Evolutionary conservation across 2,113 vertebrate genomes (phyloP).

Genomic region (Hypocryptadius cinnamomeus): DNA sequence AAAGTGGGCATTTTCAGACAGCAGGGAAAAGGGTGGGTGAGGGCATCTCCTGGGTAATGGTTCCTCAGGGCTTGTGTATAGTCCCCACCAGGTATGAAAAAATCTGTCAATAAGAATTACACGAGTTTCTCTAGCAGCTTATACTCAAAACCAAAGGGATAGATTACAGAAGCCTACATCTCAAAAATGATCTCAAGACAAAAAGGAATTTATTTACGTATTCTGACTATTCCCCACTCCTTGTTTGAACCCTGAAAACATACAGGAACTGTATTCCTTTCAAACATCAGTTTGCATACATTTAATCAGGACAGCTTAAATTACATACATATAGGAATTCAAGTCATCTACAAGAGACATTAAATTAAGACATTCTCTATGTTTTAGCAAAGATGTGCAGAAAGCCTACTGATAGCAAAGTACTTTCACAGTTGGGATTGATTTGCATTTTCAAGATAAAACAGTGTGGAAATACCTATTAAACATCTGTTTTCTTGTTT

Average conservation of each 20-base stretch:
- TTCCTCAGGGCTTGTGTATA: background rate
- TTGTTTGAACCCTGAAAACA: background rate
- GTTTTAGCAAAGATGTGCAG: background rate
- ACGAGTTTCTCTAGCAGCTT: background rate
- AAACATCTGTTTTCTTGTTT: background rate
- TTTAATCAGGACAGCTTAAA: background rate
- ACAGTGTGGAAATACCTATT: background rate
- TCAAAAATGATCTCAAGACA: background rate
- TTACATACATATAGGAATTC: background rate
- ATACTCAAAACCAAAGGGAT: background rate
- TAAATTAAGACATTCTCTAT: background rate
- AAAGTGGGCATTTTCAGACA: background rate
- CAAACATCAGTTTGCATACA: background rate
- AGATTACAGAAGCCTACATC: background rate
- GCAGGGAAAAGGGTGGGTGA: background rate
- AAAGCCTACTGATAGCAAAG: background rate
- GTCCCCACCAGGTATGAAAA: background rate
- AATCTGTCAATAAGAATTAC: background rate
- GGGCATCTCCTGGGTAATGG: background rate
- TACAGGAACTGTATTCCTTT: background rate
- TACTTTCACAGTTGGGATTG: background rate
- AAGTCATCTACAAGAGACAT: background rate
- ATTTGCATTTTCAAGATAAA: background rate
- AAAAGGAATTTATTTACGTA: background rate
- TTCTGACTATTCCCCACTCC: background rate